A percentile compares a stretch with the other conserved stretches of the same genome.
These are phyloP conservation scores for Papilio polyxenes DNA, from an alignment of 1,140 invertebrate species.

Conservation along the genomic window DNA sequence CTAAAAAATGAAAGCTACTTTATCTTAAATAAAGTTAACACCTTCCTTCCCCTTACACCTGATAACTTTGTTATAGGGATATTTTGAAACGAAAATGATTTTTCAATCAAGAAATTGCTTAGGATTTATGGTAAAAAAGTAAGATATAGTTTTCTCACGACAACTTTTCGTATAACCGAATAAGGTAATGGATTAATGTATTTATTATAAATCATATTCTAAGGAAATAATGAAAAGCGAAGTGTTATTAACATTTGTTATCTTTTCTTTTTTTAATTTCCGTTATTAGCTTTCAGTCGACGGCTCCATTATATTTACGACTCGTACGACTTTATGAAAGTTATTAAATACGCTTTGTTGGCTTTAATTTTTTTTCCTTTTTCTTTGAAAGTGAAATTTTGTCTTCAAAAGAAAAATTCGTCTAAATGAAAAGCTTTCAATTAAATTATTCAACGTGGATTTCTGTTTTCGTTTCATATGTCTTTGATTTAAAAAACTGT, in stretches of 20 bases:
- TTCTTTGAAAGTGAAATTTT: slow-evolving; percentile 17
- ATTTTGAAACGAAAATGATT: too few species aligned
- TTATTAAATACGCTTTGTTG: slow-evolving; percentile 33
- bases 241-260: slow-evolving; percentile 33
- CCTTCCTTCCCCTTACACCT: neutral
- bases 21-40: neutral
- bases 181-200: neutral
- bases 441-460: slow-evolving; percentile 17
- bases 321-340: slow-evolving; percentile 32
- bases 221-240: neutral
- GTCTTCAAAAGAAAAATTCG: neutral
- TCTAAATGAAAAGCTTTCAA: slow-evolving; percentile 29
- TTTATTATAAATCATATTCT: neutral
- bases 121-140: too few species aligned
- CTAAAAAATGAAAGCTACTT: neutral
- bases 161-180: neutral
- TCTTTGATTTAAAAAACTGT: neutral
- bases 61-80: too few species aligned
- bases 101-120: too few species aligned
- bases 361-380: slow-evolving; percentile 27
- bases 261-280: slow-evolving; percentile 28
- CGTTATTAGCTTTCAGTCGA: slow-evolving; percentile 35
- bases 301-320: slow-evolving; percentile 31
- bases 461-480: slow-evolving; percentile 7
- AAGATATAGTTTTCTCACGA: too few species aligned